These are phyloP conservation scores for Drosophila yooni DNA, from an alignment of 2,888 invertebrate species.

Conservation along the genomic window DNA sequence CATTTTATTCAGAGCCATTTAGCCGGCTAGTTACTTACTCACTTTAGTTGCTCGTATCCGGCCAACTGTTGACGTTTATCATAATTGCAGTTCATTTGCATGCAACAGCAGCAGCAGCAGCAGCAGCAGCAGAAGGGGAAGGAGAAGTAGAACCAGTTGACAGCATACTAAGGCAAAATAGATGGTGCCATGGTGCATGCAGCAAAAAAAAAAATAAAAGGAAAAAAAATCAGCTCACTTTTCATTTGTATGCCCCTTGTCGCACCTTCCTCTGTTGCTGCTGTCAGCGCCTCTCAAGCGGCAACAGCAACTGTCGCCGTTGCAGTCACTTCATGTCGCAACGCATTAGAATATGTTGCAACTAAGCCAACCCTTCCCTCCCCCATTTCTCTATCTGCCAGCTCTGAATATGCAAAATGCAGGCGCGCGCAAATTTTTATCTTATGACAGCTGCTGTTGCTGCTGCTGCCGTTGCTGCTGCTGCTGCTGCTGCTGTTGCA, in stretches of 20 bases:
- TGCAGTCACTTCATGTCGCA: constrained; percentile 80
- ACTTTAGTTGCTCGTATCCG: constrained; percentile 78
- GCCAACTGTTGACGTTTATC: constrained; percentile 84
- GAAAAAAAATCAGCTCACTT: constrained; percentile 65
- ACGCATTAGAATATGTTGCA: constrained; percentile 81
- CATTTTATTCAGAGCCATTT: constrained; percentile 58
- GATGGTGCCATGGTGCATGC: constrained; percentile 40
- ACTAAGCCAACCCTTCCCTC: constrained; percentile 12
- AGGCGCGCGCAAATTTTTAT: constrained; percentile 83
- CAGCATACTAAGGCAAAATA: constrained; percentile 46
- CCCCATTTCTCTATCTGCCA: background rate
- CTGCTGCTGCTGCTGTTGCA: constrained; percentile 29
- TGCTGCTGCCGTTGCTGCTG: constrained; percentile 28
- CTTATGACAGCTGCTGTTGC: constrained; percentile 82
- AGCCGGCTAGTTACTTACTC: constrained; percentile 46
- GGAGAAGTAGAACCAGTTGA: constrained; percentile 25
- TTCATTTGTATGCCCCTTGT: constrained; percentile 40
- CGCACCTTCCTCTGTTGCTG: constrained; percentile 31
- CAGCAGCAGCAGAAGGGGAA: constrained; percentile 1
- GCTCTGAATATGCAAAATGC: constrained; percentile 71
- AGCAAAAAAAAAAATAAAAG: background rate
- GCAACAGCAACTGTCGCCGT: constrained; percentile 82
- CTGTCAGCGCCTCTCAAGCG: constrained; percentile 80
- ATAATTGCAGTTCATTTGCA: constrained; percentile 83
- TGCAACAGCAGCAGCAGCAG: constrained; percentile 51